Evolutionary conservation across 2,888 invertebrate genomes (phyloP), one percentile per base, ranked within the genome.

Genomic region (Linnaemya vulpina): DNA sequence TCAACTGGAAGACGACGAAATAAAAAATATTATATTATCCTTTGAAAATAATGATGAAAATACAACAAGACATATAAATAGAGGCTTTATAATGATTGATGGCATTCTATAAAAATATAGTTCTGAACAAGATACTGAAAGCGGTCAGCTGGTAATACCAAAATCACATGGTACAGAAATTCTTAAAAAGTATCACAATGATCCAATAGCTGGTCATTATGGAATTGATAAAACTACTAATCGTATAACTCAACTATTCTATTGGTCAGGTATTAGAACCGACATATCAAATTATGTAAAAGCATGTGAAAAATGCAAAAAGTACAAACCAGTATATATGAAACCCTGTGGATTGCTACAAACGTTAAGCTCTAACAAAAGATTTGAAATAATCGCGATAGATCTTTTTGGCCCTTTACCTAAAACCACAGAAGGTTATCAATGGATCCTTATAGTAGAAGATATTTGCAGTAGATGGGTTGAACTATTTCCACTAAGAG

Each of bases 1-100:
- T 10, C 88, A 87, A 78, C 25, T 87, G 87, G 88, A 87, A 88
- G 89, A 87, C 60, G 20, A 43, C 0, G 78, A 86, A n/a, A 68
- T 87, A 3, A 85, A 83, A 60, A 20, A 62, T 25, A 86, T 86
- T 10, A 77, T 78, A 38, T 10, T 78, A 38, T 80, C 74, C 30
- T 73, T 80, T 53, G 73, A 80, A 80, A 58, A 43, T 49, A 25
- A 80, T 46, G 83, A 77, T 73, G 71, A 83, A 58, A 73, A 83
- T 25, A 53, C 62, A 5, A 25, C 38, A 20, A 22, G 74, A 2
- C 46, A 78, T 20, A 78, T n/a, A 15, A 20, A 43, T 22, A 65
- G 78, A 49, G 78, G 75, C 38, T 84, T 65, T 20, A 75, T 75
- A 46, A 80, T 84, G 76, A 15, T 71, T 0, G 76, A 84, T 38